A percentile compares a stretch with the other conserved stretches of the same genome.
Conservation (phyloP, 2,888 invertebrate species). For the Iselma pallidipennis region DNA sequence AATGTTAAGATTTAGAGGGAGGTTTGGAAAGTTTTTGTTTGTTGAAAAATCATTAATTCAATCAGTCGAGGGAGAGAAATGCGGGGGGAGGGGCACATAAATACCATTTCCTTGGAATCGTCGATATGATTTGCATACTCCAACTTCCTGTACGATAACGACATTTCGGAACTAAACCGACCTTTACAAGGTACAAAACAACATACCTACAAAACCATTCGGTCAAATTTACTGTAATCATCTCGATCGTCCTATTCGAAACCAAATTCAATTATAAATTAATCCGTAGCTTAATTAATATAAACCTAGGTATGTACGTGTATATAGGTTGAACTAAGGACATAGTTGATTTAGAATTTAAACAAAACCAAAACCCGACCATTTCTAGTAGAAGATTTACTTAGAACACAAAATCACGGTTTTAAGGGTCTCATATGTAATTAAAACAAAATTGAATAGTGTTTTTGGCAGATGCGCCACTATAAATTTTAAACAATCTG, state of each 20-base stretch:
- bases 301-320: not conserved
- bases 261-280: not conserved
- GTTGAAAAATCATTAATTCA: too few species aligned
- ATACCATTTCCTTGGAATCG: too few species aligned
- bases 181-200: too few species aligned
- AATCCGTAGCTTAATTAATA: not conserved
- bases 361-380: not conserved
- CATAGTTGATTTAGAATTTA: not conserved
- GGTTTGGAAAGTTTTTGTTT: too few species aligned
- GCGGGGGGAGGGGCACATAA: too few species aligned
- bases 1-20: too few species aligned
- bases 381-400: not conserved
- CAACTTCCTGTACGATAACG: constrained; percentile 24
- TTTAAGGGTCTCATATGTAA: not conserved
- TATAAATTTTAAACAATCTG: not conserved
- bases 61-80: too few species aligned
- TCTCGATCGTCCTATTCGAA: not conserved
- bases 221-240: not conserved
- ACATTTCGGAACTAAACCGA: constrained; percentile 8
- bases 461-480: not conserved
- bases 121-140: constrained; percentile 22
- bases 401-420: not conserved
- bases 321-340: too few species aligned
- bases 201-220: not conserved
- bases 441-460: not conserved